These are phyloP conservation scores for Drosophila chauvacae DNA, from an alignment of 1,140 invertebrate genomes.

Conservation along the genomic window DNA sequence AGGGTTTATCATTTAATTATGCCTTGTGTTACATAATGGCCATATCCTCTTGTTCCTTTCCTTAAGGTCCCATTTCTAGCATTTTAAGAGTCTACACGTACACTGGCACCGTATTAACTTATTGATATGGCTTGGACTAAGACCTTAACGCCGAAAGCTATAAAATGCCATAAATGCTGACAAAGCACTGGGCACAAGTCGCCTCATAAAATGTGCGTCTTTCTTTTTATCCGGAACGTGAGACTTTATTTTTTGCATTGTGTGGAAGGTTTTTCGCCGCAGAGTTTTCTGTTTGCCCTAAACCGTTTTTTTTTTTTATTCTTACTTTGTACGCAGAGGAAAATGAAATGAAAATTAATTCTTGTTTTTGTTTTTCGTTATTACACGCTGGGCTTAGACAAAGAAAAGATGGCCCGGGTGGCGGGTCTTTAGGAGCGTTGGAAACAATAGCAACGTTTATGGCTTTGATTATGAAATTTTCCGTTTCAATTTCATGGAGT, in stretches of 20 bases:
- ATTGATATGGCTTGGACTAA: conserved; percentile 44
- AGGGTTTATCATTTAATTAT: conserved; percentile 1
- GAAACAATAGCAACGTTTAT: conserved; percentile 68
- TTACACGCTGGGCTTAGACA: conserved; percentile 35
- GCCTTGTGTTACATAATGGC: not conserved
- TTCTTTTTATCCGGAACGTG: conserved; percentile 46
- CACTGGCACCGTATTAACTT: conserved; percentile 29
- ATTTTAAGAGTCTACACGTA: conserved; percentile 6
- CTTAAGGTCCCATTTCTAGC: not conserved
- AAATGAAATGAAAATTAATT: conserved; percentile 64
- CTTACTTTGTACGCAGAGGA: conserved; percentile 38
- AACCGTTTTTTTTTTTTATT: conserved; percentile 1
- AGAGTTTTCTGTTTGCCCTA: conserved; percentile 11
- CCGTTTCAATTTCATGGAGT: conserved; percentile 61
- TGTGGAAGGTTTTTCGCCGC: conserved; percentile 17
- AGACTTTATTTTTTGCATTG: conserved; percentile 48
- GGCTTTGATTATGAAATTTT: conserved; percentile 76
- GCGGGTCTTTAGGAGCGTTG: conserved; percentile 10
- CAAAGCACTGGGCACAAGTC: conserved; percentile 56
- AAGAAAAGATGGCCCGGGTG: conserved; percentile 9
- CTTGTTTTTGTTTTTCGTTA: conserved; percentile 43
- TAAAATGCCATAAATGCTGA: conserved; percentile 57
- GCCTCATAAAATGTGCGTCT: conserved; percentile 53
- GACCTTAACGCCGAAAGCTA: conserved; percentile 39
- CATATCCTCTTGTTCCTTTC: not conserved